Conservation (phyloP, 2,797 vertebrate species). For the Semaprochilodus insignis region DNA sequence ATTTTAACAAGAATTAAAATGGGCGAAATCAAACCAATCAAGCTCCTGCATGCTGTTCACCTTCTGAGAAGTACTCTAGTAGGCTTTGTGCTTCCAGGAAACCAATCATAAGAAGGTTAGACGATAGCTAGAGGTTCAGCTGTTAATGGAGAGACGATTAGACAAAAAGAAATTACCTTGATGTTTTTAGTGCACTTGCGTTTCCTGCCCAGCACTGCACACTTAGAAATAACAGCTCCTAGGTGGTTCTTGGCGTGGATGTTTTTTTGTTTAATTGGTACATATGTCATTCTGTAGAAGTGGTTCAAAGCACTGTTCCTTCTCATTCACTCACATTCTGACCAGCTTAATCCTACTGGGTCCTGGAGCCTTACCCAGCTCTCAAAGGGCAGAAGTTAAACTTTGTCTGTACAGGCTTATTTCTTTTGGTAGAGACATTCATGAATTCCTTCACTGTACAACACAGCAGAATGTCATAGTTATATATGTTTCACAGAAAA, state of each 20-base stretch:
- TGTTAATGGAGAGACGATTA: conserved; percentile 23
- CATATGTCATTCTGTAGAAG: no score
- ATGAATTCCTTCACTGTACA: no score
- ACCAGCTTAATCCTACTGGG: no score
- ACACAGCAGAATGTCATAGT: no score
- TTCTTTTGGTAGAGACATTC: no score
- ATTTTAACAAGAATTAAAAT: conserved; percentile 67
- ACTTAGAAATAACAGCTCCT: neutral
- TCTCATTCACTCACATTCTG: no score
- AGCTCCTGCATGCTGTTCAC: conserved; percentile 17
- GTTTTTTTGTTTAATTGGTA: neutral
- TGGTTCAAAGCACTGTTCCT: no score
- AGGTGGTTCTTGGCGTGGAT: neutral
- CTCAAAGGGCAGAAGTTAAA: no score
- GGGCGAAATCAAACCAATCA: conserved; percentile 59
- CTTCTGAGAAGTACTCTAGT: neutral
- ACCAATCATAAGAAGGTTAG: conserved; percentile 35
- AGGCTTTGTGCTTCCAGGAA: conserved; percentile 22
- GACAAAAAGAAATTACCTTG: conserved; percentile 36
- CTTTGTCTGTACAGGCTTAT: no score
- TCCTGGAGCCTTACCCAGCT: no score
- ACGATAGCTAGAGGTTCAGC: conserved; percentile 24
- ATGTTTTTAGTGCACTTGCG: conserved; percentile 15
- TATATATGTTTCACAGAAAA: no score
- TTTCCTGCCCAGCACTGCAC: neutral